Base-by-base conservation (phyloP, 2,113 vertebrate genomes). In the Microcebus ravelobensis region DNA sequence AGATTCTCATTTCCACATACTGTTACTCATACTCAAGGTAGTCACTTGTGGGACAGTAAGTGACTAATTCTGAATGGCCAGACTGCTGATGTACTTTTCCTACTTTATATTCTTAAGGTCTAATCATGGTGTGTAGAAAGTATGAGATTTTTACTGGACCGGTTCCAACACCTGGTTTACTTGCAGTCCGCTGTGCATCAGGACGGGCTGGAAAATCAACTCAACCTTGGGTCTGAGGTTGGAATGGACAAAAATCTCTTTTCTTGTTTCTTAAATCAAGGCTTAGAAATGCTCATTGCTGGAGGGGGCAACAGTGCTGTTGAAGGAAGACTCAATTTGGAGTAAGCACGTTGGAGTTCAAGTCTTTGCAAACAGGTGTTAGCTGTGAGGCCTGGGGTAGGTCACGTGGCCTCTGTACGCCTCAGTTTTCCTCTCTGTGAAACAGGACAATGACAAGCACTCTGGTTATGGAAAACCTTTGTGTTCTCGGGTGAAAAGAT, bases 121-220 rank as follows among this genome's bases (percentile, higher is more conserved):
- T 39, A 17, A 63, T 55, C 0, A 3, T 2, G 15, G 18, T 42
- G 57, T 31, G 52, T 0, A 2, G 1, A 77, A 73, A n/a, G 57
- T 2, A 1, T 9, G 83, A 27, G 4, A 1, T 17, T 87, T 15
- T 27, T 2, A 0, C 3, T 9, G 20, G 27, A 2, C 21, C 15
- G 0, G 8, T 21, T 77, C 15, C 39, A 11, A 0, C 1, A 3
- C 67, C 31, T 17, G 6, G 0, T 29, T 18, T 0, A 0, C 3
- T 23, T 45, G 21, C 3, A 17, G 8, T 0, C 12, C 20, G 36
- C 45, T 18, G 8, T 17, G 21, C 0, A 2, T 34, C 39, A 65
- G 50, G 29, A 84, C 4, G 11, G 27, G 31, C 3, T 61, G 27
- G 31, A 34, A 52, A 1, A 5, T 77, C 71, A 76, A 5, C 5